Percentiles rank a stretch among this genome's conserved stretches.
phyloP scores from a whole-genome alignment of 2,888 invertebrate genomes.

The Lucinisca nassula region DNA sequence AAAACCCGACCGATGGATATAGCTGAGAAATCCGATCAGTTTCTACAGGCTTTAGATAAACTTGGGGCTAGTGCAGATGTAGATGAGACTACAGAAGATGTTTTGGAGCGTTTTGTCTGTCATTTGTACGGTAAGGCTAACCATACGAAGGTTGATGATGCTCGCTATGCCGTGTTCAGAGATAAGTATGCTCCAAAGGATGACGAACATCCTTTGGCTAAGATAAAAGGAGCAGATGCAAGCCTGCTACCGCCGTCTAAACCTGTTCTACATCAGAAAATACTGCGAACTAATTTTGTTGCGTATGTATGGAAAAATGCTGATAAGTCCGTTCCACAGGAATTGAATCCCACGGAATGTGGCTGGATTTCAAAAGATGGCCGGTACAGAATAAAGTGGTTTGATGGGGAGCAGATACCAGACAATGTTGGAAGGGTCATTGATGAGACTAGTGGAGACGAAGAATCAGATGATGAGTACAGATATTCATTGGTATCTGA shows the following conservation, averaged over 20 bases:
- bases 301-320: conserved; percentile 9
- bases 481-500: background rate
- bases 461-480: background rate
- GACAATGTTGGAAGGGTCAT: background rate
- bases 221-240: conserved; percentile 24
- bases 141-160: background rate
- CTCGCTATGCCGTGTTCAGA: conserved; percentile 2
- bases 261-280: background rate
- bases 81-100: background rate
- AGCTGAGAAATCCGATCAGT: background rate
- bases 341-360: background rate
- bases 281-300: conserved; percentile 1
- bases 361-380: background rate
- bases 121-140: background rate
- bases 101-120: conserved; percentile 17
- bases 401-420: background rate
- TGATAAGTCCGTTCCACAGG: background rate
- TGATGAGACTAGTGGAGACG: background rate
- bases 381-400: conserved; percentile 10
- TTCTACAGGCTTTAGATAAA: background rate
- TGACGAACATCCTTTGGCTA: background rate
- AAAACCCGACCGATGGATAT: background rate
- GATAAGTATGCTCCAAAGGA: background rate
- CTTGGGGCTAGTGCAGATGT: background rate
- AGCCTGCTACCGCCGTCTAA: conserved; percentile 2